Evolutionary conservation across 1,140 invertebrate species (phyloP).

Genomic region (Saccostrea echinata): DNA sequence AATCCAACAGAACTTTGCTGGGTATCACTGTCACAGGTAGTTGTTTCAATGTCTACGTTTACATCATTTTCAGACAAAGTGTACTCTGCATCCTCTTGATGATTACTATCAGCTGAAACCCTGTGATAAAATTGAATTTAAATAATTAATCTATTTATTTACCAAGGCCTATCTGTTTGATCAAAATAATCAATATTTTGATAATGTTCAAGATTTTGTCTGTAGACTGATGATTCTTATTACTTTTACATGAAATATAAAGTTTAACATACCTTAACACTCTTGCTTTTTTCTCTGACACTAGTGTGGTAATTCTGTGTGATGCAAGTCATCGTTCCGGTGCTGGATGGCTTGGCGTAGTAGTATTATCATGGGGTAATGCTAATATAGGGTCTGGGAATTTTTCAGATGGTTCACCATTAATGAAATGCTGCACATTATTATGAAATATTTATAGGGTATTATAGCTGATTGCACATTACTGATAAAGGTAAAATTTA

Average conservation of each 20-base stretch:
- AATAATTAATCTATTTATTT: not conserved
- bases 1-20: not conserved
- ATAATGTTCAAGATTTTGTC: too few relatives aligned
- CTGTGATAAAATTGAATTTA: not conserved
- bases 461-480: not conserved
- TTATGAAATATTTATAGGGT: not conserved
- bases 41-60: too few relatives aligned
- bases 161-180: too few relatives aligned
- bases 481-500: too few relatives aligned
- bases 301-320: not conserved
- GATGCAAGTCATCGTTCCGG: not conserved
- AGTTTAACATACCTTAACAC: not conserved
- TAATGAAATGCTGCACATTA: not conserved
- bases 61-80: too few relatives aligned
- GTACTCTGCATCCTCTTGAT: too few relatives aligned
- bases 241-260: too few relatives aligned
- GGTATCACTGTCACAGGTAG: not conserved
- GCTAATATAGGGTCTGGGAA: not conserved
- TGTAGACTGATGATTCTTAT: too few relatives aligned
- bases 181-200: too few relatives aligned
- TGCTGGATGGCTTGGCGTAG: too few relatives aligned
- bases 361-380: conserved; percentile 1
- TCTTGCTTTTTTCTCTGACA: not conserved
- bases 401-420: conserved; percentile 6
- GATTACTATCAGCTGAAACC: not conserved